Base-by-base conservation (phyloP, 2,888 invertebrate genomes). In the Coleophora deauratella region DNA sequence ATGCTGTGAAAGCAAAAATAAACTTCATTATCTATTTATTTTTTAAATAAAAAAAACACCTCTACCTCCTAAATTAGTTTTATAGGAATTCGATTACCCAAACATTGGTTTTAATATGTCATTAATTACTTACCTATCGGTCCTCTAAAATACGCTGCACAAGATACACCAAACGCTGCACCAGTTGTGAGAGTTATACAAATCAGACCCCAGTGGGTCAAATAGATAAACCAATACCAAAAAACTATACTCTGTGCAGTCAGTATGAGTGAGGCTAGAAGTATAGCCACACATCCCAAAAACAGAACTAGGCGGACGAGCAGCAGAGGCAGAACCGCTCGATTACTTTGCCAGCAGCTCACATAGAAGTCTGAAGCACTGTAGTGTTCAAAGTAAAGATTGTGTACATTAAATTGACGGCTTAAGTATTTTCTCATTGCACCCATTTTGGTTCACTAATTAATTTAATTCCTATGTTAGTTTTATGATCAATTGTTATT, bases 191-290 rank as follows among this genome's bases (percentile, higher is more conserved):
- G 41, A 4, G 72, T 62, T 32, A 73, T 78, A 1, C 75, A 49
- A 0, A 74, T 0, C 1, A 82, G 42, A 1, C 82, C 82, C 82
- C 82, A 84, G 44, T 80, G 78, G 9, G 82, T 84, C 51, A 84
- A 51, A 39, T 64, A 82, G 45, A 79, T 70, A n/a, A 63, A 64
- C 81, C 80, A 81, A 38, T 50, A 59, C 0, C 55, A 56, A 0
- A 62, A 44, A 0, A 38, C 14, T 3, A 54, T 36, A 0, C 38
- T n/a, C 7, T 13, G 13, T 1, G 42, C 28, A 2, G 57, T 63
- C 13, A 80, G 28, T 1, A 67, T 46, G 27, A 66, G 46, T 0
- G 80, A 80, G 1, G 72, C 13, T 7, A 77, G 27, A 13, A 72
- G 9, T 27, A 69, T 80, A 3, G 52, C 60, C 1, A 75, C 27